These are phyloP conservation scores for Gadus macrocephalus DNA, from an alignment of 2,113 vertebrate species.

Conservation along the genomic window DNA sequence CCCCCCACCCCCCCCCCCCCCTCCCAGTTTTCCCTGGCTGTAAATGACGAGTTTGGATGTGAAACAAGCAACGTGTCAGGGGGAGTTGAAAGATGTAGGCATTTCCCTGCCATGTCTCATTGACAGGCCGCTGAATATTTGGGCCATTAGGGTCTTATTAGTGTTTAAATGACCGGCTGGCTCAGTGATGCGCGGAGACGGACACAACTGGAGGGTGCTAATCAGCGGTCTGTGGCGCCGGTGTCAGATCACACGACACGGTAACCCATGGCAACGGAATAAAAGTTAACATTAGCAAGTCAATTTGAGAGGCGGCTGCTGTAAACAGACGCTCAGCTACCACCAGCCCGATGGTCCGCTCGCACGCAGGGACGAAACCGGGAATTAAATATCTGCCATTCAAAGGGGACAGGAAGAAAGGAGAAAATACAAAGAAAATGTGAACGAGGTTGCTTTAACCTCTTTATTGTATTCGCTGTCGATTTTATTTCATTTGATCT, in stretches of 20 bases:
- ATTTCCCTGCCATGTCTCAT: conserved; percentile 99
- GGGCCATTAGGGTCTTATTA: conserved; percentile 99
- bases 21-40: conserved; percentile 97
- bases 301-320: conserved; percentile 97
- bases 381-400: conserved; percentile 57
- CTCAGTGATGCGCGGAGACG: conserved; percentile 99
- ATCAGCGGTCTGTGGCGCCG: conserved; percentile 98
- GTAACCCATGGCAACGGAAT: conserved; percentile 99
- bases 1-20: conserved; percentile 93
- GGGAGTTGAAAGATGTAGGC: conserved; percentile 99
- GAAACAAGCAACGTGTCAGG: conserved; percentile 99
- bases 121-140: conserved; percentile 99
- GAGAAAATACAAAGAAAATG: conserved; percentile 39
- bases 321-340: conserved; percentile 89
- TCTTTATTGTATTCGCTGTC: conserved; percentile 7
- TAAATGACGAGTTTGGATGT: conserved; percentile 99
- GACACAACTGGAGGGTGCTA: conserved; percentile 99
- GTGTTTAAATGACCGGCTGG: conserved; percentile 99
- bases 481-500: conserved; percentile 6
- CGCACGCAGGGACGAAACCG: conserved; percentile 71
- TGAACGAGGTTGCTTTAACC: conserved; percentile 15
- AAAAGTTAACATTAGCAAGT: conserved; percentile 99
- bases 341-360: conserved; percentile 68
- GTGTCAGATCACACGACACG: conserved; percentile 99
- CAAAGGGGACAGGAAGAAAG: conserved; percentile 40